Percentiles rank a stretch among this genome's conserved stretches.
Evolutionary conservation across 2,113 vertebrate species (phyloP).

Genomic region (Elephas maximus): DNA sequence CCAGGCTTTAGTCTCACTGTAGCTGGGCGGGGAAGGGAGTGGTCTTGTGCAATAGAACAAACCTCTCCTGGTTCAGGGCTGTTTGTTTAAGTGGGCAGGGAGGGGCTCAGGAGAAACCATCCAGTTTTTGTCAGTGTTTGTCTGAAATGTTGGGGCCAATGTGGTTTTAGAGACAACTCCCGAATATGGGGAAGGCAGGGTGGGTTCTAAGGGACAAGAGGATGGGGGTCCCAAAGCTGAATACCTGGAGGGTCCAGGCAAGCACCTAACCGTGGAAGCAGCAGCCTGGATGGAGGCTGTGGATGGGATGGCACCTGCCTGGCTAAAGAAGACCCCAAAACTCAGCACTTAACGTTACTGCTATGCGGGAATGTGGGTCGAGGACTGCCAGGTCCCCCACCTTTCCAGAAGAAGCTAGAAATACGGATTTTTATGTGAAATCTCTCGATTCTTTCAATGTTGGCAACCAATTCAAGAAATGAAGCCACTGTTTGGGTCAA

Average conservation of each 20-base stretch:
- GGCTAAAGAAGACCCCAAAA: background rate
- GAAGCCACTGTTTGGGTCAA: background rate
- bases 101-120: conserved; percentile 36
- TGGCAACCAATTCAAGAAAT: conserved; percentile 16
- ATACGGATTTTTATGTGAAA: background rate
- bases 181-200: background rate
- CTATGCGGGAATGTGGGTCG: background rate
- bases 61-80: conserved; percentile 24
- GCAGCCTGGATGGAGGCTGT: background rate
- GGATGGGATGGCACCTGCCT: background rate
- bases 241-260: background rate
- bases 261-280: background rate
- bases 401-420: conserved; percentile 15
- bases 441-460: background rate
- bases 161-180: background rate
- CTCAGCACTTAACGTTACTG: background rate
- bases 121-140: conserved; percentile 39
- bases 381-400: background rate
- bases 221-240: background rate
- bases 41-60: conserved; percentile 56
- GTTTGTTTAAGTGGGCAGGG: conserved; percentile 65
- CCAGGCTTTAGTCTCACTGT: background rate
- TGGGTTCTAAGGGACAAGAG: background rate
- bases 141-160: background rate
- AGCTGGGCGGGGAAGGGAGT: conserved; percentile 39